Evolutionary conservation across 2,113 vertebrate genomes (phyloP), one percentile per base, ranked within the genome.

Genomic region (Trachemys scripta): DNA sequence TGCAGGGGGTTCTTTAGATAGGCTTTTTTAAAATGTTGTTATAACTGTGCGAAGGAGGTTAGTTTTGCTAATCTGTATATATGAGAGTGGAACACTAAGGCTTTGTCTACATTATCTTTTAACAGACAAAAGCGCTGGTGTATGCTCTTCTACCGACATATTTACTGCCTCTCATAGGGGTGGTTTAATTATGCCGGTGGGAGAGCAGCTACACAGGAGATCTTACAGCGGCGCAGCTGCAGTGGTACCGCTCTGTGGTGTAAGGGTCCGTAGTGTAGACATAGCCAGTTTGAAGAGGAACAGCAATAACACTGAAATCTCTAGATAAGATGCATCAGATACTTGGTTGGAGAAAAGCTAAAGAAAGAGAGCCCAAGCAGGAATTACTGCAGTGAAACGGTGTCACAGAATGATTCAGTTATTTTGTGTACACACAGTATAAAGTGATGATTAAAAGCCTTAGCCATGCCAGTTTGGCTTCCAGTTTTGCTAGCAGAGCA

Each of bases 391-490:
- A 95, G 81, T 42, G 50, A 84, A 92, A 72, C n/a, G 42, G 47
- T 86, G 72, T 94, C 4, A 1, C 22, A 38, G 83, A 95, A 92
- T 91, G 56, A 91, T 92, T 93, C 90, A 1, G 8, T 86, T 94
- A 80, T 88, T 5, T 27, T 93, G 89, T 10, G 19, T 80, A 96
- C 83, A 90, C 79, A 75, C 85, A 45, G 72, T 47, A 35, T 79
- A 81, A 96, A 94, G 42, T 90, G 72, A 76, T 82, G 85, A 95
- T 93, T 95, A 90, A 93, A 91, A 89, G 10, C 10, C 35, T 86
- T 95, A n/a, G 25, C 31, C 50, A 65, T 53, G 80, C 16, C 76
- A 95, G 54, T 29, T 96, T 91, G 87, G 51, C 49, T 94, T 90
- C 75, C 84, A 90, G 84, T 88, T 94, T 85, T 35, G 84, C 50